phyloP scores from a whole-genome alignment of 2,888 invertebrate genomes.

The Ferdinandea cuprea region DNA sequence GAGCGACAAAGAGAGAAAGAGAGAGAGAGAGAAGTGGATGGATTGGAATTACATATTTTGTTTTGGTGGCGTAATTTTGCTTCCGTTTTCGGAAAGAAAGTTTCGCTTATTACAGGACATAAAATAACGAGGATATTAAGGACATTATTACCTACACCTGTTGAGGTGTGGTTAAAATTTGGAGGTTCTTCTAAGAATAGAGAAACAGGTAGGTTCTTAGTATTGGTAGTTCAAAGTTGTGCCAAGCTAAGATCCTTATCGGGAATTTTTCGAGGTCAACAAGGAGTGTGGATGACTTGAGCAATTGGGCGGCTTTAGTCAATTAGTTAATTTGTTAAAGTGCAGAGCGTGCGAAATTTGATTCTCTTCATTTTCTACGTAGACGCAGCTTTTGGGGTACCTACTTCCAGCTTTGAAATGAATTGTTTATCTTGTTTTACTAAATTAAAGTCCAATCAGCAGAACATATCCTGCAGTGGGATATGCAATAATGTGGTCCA shows the following conservation, averaged over 20 bases:
- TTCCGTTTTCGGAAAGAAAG: conserved; percentile 20
- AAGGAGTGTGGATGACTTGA: background rate
- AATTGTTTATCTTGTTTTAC: background rate
- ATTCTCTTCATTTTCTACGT: background rate
- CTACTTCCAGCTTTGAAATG: background rate
- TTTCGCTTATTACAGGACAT: conserved; percentile 34
- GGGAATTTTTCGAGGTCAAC: background rate
- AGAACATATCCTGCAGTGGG: background rate
- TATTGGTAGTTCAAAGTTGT: background rate
- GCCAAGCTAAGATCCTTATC: background rate
- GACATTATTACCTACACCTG: conserved; percentile 41
- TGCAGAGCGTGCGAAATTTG: background rate
- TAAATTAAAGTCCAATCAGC: background rate
- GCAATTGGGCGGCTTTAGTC: background rate
- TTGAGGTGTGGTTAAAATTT: conserved; percentile 34
- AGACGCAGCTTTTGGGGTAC: background rate
- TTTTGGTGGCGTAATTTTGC: conserved; percentile 43
- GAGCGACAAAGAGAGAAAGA: background rate
- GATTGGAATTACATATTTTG: conserved; percentile 1
- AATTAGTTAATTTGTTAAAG: background rate
- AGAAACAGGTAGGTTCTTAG: too few relatives aligned
- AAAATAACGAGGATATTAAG: conserved; percentile 48
- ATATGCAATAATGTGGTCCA: background rate
- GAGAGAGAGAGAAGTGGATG: background rate
- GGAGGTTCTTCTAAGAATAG: too few relatives aligned